A percentile compares a stretch with the other conserved stretches of the same genome.
phyloP scores from a whole-genome alignment of 2,113 vertebrate genomes.

The human (Homo sapiens) region DNA sequence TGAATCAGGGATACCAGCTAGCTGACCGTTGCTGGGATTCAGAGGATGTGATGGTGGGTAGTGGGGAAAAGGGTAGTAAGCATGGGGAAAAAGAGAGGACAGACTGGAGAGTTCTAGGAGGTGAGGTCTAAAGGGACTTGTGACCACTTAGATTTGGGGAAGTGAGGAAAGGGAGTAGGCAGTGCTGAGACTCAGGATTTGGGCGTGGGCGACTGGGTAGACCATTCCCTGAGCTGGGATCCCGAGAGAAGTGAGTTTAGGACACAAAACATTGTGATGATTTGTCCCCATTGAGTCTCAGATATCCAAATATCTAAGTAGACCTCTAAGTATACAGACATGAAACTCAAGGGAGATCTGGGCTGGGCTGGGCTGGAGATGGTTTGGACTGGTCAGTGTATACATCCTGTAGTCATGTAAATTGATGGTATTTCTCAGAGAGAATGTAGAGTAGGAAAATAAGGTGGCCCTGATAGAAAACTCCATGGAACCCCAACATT shows the following conservation, averaged over 20 bases:
- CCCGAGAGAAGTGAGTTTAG: background rate
- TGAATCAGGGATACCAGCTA: background rate
- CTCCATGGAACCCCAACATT: too few relatives aligned
- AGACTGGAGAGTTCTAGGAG: background rate
- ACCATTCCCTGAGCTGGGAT: background rate
- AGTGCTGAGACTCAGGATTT: background rate
- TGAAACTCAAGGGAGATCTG: background rate
- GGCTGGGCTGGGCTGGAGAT: background rate
- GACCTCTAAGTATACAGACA: background rate
- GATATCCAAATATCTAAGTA: background rate
- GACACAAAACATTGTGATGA: background rate
- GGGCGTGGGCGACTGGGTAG: background rate
- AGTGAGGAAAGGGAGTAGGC: background rate
- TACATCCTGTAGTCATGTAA: background rate
- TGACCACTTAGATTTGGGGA: background rate
- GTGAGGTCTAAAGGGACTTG: background rate
- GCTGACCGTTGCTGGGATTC: background rate
- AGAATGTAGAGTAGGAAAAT: background rate
- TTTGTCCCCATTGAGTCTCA: background rate
- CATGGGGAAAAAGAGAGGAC: accelerated
- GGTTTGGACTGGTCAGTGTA: background rate
- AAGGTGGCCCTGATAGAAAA: background rate
- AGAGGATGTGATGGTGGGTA: background rate
- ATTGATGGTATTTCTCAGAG: background rate
- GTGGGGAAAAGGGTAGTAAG: background rate